Percentiles rank a stretch among this genome's conserved stretches.
Conservation (phyloP, 2,113 vertebrate species). For the Syrrhaptes paradoxus region DNA sequence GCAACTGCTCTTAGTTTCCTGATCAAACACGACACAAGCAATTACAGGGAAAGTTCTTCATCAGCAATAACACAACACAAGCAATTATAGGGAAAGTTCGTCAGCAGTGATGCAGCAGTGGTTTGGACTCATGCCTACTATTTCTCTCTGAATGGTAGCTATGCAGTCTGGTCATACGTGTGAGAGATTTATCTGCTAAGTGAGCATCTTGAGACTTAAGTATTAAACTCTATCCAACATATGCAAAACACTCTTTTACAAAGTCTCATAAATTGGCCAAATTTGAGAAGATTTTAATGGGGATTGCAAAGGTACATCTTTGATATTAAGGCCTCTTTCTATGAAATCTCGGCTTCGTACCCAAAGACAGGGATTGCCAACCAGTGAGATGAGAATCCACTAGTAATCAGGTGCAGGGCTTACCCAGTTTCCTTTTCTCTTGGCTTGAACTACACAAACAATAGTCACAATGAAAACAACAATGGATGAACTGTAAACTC, state of each 20-base stretch:
- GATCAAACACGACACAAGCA: background rate
- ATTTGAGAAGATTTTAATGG: background rate
- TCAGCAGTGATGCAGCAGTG: background rate
- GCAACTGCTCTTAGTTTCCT: background rate
- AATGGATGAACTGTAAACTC: background rate
- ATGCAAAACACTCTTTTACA: background rate
- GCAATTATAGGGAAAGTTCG: background rate
- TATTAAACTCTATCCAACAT: background rate
- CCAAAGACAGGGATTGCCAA: background rate
- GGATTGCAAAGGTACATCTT: background rate
- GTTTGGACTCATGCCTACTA: background rate
- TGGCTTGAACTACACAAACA: background rate
- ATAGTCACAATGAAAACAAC: background rate
- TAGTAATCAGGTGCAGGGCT: background rate
- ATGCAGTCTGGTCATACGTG: background rate
- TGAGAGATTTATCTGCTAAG: background rate
- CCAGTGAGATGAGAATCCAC: background rate
- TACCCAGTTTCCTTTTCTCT: background rate
- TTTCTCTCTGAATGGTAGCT: background rate
- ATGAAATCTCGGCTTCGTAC: background rate
- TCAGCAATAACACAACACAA: background rate
- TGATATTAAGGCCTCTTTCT: background rate
- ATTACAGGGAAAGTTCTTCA: background rate
- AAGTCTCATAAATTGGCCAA: background rate
- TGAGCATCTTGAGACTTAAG: background rate